Evolutionary conservation across 1,140 invertebrate genomes (phyloP), one percentile per base, ranked within the genome.

Genomic region (Orchesella cincta): DNA sequence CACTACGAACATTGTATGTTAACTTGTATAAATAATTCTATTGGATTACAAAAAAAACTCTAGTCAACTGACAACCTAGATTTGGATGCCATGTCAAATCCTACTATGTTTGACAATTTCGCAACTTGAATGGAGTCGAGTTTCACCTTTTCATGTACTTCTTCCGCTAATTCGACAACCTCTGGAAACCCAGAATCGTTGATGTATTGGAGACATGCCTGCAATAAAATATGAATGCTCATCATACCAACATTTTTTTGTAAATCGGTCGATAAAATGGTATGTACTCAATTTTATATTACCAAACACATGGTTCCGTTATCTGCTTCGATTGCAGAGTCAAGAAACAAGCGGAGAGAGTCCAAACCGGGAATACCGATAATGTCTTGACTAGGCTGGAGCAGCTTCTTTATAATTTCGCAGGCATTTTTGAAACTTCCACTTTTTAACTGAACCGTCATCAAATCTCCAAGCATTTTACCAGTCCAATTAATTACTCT

Each of bases 381-480:
- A 54, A 90, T 85, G n/a, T 84, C 84, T 76, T 87, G 84, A 76
- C 87, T 85, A 54, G 86, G 82, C 76, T 86, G 86, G 74, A 87
- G 83, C 28, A 90, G 84, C 83, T 88, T 88, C 1, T 85, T 82
- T 72, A 90, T 85, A 2, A 90, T 84, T 51, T 83, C 81, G 28
- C 73, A 82, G 14, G 88, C 88, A 74, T 87, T 86, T n/a, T 86
- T 83, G 74, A 87, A 88, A 75, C 87, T 83, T n/a, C 84, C 84
- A 72, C 85, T 85, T 75, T 86, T 84, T 12, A 88, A 82, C 20
- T 86, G 83, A 16, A 90, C 46, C 0, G 82, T 84, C 36, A 90
- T 83, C 23, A 90, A 85, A 80, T 89, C 86, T 18, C 89, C 88
- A 16, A 90, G 81, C 84, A 90, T 88, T 78, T 86, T 84, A 1